Base-by-base conservation (phyloP, 2,888 invertebrate species). In the Acronicta aceris region DNA sequence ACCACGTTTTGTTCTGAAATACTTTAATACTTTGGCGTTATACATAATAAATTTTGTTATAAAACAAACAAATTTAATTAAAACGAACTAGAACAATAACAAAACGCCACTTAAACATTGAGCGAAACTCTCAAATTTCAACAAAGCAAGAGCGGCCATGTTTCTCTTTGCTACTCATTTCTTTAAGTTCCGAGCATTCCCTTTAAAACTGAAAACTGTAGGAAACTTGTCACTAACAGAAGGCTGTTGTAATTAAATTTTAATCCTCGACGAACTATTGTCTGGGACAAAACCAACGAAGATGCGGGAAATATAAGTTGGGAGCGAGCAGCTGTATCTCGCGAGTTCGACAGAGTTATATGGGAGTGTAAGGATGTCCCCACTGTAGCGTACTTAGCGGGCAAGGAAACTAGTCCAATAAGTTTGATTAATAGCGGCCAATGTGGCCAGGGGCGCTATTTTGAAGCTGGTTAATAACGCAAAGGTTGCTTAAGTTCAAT, bases 231-330 rank as follows among this genome's bases (percentile, higher is more conserved):
- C 75, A 70, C 59, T 73, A 68, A 52, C 74, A 70, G 65, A 66
- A 63, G 66, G 55, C 60, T 74, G 65, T 69, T 72, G 71, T 82
- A 84, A 84, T 84, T 85, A 83, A 83, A 84, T 84, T 83, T 78
- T 81, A 84, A 84, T 85, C 82, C 78, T 58, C 60, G 13, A 70
- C 71, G 69, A 81, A 80, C 76, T 79, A 76, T 75, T 76, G 67
- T 76, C 65, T 65, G 62, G 51, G 68, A 67, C 62, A 79, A 74
- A 75, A 79, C 76, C 73, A 75, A 78, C 74, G 71, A 57, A 70
- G 71, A 69, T 64, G 65, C 63, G 63, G 41, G 69, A 65, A 68
- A 69, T 57, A 56, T 52, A 72, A 79, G 70, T 74, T 72, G 65
- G 30, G 57, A 64, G 53, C 49, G 38, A 52, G 58, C 46, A 45